Evolutionary conservation across 2,797 vertebrate species (phyloP).

Genomic region (Syngnathus acus): DNA sequence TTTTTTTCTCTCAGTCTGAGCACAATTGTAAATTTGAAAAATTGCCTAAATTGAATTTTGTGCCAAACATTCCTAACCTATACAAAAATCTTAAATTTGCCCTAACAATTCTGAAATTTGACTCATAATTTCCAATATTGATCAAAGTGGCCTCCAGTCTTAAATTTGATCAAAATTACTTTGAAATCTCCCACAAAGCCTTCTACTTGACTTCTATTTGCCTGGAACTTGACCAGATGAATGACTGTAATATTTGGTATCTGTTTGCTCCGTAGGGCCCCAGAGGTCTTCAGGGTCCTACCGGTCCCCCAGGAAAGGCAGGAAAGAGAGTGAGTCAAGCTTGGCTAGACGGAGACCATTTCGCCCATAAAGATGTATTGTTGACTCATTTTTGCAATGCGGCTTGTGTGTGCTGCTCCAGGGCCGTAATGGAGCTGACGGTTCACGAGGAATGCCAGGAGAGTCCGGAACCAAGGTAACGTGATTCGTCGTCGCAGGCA

Average conservation of each 20-base stretch:
- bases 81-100: background rate
- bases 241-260: background rate
- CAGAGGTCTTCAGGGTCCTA: conserved; percentile 85
- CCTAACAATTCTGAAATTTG: too few relatives aligned
- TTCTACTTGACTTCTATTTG: background rate
- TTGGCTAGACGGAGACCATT: background rate
- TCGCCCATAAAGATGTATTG: background rate
- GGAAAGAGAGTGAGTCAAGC: conserved; percentile 80
- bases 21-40: too few relatives aligned
- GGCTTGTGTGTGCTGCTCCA: conserved; percentile 47
- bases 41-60: too few relatives aligned
- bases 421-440: conserved; percentile 92
- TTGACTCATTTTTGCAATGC: conserved; percentile 6
- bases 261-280: conserved; percentile 76
- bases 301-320: conserved; percentile 79
- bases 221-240: background rate
- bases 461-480: conserved; percentile 87
- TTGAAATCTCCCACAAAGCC: background rate
- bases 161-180: background rate
- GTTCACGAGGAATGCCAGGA: conserved; percentile 91
- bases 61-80: too few relatives aligned
- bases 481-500: background rate
- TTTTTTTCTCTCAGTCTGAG: too few relatives aligned
- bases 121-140: too few relatives aligned
- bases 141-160: background rate